Evolutionary conservation across 2,888 invertebrate species (phyloP), one percentile per base, ranked within the genome.

Genomic region (Ichneumon xanthorius): DNA sequence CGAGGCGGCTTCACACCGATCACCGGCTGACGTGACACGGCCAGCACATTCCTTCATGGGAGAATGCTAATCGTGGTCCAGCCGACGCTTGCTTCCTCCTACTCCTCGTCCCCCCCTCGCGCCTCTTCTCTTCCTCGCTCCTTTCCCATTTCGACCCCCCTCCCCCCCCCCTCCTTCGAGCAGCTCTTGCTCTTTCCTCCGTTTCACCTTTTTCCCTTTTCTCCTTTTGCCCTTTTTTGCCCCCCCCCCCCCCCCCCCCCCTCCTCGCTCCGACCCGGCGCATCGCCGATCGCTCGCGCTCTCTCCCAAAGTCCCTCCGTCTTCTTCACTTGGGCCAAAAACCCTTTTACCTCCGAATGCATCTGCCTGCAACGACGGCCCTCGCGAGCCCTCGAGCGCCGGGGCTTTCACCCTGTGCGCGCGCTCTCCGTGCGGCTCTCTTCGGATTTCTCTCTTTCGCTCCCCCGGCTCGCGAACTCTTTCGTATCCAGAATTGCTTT

Each of bases 31-130:
- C 92, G 90, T 92, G 91, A 92, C 92, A 91, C 91, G 91, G 88
- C 90, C 90, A 86, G 90, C 90, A 90, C 92, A 92, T 92, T 92
- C 91, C 91, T 92, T 91, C 90, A 90, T 91, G 91, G 89, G 90
- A 91, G 92, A 91, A 92, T 92, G 91, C 92, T 91, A 91, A 91
- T 92, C 91, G 91, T 88, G 90, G 89, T 89, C 89, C 90, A 89
- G 90, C 88, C 89, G 89, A 89, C 89, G 90, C 86, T 89, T 89
- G 88, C 90, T 89, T 89, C 89, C 88, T 90, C 88, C 89, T 89
- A 87, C 87, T 83, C 85, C 75, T 86, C 86, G 79, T 85, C 86
- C 86, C 85, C 84, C 82, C 84, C 78, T 75, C 86, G 77, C 79
- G 9, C 30, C 26, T 33, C 61, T 84, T 71, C 83, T 80, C 79